Percentiles rank a stretch among this genome's conserved stretches.
phyloP scores from a whole-genome alignment of 2,113 vertebrate species.

The Stictonetta naevosa region DNA sequence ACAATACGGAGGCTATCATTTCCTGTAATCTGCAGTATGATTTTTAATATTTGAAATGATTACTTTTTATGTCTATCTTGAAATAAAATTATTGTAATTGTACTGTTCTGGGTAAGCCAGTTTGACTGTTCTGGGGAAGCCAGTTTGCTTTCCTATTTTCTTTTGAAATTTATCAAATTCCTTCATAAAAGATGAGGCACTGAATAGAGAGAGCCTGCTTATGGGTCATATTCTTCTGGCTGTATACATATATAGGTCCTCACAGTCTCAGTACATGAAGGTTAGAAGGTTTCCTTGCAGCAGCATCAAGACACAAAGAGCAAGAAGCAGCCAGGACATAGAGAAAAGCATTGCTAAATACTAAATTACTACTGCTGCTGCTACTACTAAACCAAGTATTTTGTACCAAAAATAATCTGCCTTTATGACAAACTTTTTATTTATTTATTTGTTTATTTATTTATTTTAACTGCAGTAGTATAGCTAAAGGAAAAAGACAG shows the following conservation, averaged over 20 bases:
- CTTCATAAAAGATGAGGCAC: constrained; percentile 4
- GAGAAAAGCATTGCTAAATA: not conserved
- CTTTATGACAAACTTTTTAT: not conserved
- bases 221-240: not conserved
- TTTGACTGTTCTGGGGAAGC: constrained; percentile 31
- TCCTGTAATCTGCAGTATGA: constrained; percentile 35
- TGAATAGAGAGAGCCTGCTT: constrained; percentile 44
- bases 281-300: not conserved
- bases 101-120: constrained; percentile 21
- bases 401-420: not conserved
- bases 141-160: constrained; percentile 25
- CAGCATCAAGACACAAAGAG: not conserved
- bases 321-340: not conserved
- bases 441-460: not conserved
- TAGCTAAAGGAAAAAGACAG: not conserved
- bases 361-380: not conserved
- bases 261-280: not conserved
- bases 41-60: constrained; percentile 69
- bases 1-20: constrained; percentile 14
- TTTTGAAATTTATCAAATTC: constrained; percentile 55
- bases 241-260: not conserved
- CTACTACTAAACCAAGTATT: not conserved
- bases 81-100: constrained; percentile 60
- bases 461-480: not conserved
- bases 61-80: constrained; percentile 68